Conservation (phyloP, 2,113 vertebrate species). For the Vulpes lagopus region DNA sequence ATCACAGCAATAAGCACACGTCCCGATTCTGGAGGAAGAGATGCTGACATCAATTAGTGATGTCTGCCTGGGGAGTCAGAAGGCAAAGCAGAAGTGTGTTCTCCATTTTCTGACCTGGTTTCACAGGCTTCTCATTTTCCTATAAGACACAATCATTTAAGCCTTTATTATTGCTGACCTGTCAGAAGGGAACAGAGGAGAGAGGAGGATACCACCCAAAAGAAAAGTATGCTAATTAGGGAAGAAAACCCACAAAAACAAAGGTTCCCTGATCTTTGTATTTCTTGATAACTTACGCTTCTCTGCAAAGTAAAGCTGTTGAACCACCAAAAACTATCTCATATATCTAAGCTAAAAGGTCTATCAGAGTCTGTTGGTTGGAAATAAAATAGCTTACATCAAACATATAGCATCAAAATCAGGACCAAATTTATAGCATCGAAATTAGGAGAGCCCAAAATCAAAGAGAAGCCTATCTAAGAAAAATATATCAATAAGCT, state of each 20-base stretch:
- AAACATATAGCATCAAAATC: background rate
- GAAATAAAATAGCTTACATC: background rate
- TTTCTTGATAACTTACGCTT: background rate
- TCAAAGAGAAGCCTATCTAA: constrained; percentile 10
- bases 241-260: background rate
- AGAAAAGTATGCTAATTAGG: background rate
- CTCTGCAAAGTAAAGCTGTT: background rate
- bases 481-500: background rate
- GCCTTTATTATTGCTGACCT: background rate
- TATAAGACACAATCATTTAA: background rate
- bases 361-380: background rate
- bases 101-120: background rate
- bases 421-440: background rate
- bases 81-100: background rate
- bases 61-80: background rate
- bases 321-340: background rate
- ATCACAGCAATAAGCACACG: background rate
- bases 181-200: background rate
- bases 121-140: background rate
- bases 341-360: background rate
- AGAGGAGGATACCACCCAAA: background rate
- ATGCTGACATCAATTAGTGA: background rate
- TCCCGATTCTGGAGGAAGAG: background rate
- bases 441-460: background rate
- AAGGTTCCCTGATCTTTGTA: background rate